Conservation (phyloP, 2,888 invertebrate species). For the Heliconius sara region DNA sequence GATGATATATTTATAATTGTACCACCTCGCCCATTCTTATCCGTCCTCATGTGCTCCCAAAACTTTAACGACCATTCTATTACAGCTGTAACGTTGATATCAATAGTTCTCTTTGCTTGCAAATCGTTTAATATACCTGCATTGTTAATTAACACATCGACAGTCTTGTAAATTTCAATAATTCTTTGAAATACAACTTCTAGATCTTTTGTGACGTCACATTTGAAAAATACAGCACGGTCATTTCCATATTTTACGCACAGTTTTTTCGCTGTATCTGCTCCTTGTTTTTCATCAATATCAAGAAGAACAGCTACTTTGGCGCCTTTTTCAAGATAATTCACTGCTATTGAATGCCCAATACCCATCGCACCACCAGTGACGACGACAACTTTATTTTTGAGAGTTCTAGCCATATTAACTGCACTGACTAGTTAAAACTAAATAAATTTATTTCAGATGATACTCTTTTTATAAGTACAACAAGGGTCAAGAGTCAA, state of each 20-base stretch:
- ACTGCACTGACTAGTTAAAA: not conserved
- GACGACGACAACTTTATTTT: conserved; percentile 59
- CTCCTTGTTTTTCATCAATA: conserved; percentile 61
- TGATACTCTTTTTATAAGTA: not conserved
- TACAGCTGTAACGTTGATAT: conserved; percentile 66
- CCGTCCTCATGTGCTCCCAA: conserved; percentile 83
- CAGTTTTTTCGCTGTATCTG: conserved; percentile 68
- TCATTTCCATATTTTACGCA: conserved; percentile 72
- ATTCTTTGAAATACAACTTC: conserved; percentile 65
- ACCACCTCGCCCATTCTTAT: conserved; percentile 84
- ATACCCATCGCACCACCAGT: conserved; percentile 84
- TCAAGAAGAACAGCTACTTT: conserved; percentile 58
- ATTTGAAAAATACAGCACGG: conserved; percentile 74
- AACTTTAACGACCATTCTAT: conserved; percentile 78
- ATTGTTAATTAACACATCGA: conserved; percentile 76
- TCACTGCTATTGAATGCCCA: conserved; percentile 74
- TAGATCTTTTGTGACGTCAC: conserved; percentile 79
- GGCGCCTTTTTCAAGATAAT: conserved; percentile 69
- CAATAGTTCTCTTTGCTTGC: conserved; percentile 57
- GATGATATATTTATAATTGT: conserved; percentile 87
- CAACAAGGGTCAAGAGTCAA: not conserved
- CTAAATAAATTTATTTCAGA: not conserved
- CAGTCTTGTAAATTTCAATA: conserved; percentile 59
- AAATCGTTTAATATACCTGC: conserved; percentile 67
- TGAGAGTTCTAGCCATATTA: conserved; percentile 45